Conservation (phyloP, 2,888 invertebrate genomes). For the Zygogramma bicolorata region DNA sequence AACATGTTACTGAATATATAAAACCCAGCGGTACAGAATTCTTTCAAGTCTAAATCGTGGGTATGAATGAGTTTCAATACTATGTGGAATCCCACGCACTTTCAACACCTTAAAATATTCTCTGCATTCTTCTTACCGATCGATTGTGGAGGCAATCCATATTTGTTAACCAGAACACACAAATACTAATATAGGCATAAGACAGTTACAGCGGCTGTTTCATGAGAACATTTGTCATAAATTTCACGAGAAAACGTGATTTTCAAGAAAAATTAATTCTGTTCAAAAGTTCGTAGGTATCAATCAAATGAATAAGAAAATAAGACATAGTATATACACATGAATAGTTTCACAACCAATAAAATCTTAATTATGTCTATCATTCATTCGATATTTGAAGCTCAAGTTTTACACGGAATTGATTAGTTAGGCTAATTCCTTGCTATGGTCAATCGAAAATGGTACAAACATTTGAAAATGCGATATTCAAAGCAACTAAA, state of each 20-base stretch:
- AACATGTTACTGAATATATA: not conserved
- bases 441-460: too few species aligned
- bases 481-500: too few species aligned
- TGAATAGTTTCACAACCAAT: too few species aligned
- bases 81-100: conserved; percentile 9
- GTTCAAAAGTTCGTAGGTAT: too few species aligned
- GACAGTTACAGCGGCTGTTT: not conserved
- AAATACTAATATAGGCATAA: not conserved
- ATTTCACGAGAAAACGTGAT: too few species aligned
- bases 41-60: conserved; percentile 1
- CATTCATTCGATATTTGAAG: too few species aligned
- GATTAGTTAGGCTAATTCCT: too few species aligned
- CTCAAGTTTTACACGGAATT: too few species aligned
- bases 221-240: not conserved
- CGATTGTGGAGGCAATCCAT: not conserved
- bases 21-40: not conserved
- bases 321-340: too few species aligned
- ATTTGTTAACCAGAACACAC: conserved; percentile 2
- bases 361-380: too few species aligned
- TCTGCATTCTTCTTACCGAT: not conserved
- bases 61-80: conserved; percentile 11
- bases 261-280: not conserved
- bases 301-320: too few species aligned
- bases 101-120: not conserved
- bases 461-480: too few species aligned